Evolutionary conservation across 2,797 vertebrate species (phyloP), one percentile per base, ranked within the genome.

Genomic region (Bovichtus variegatus): DNA sequence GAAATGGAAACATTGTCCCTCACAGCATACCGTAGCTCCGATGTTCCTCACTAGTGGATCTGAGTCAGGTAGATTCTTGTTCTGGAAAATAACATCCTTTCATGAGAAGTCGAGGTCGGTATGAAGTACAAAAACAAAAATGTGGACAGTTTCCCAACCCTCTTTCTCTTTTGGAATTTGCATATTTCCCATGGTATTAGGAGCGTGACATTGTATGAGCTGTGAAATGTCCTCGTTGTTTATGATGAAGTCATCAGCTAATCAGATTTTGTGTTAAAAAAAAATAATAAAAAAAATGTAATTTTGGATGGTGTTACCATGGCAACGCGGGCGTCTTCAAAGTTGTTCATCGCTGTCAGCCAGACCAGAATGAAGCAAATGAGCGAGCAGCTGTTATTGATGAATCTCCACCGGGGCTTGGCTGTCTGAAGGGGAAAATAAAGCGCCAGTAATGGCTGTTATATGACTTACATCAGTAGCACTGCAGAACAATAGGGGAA

Each of bases 381-480:
- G 11, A 51, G 36, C 40, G 44, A 12, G 34, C 34, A 38, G 41
- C 36, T 21, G 50, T 71, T 58, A 55, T 58, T 63, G 79, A 71
- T 59, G 64, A 64, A 27, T 57, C 43, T 57, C 21, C 3, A 12
- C 19, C 29, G 59, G 38, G 18, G 51, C 49, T 55, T 13, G 2
- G 19, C 49, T 50, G 40, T 47, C 29, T 51, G 43, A 27, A n/a
- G 44, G 53, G 29, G 41, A 44, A 18, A 58, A 58, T 51, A 1
- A 73, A 43, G 51, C 27, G 23, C 19, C 53, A 34, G 58, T 57
- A 51, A 68, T 68, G 53, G 31, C 3, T 71, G 19, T 46, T 51
- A n/a, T 25, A 18, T 67, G 27, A 18, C 31, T 65, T 40, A 44
- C 19, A n/a, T 65, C 54, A 19, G 40, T 23, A 36, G 57, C 31